Evolutionary conservation across 1,140 invertebrate species (phyloP).

Genomic region (Tetramorium simillimum): DNA sequence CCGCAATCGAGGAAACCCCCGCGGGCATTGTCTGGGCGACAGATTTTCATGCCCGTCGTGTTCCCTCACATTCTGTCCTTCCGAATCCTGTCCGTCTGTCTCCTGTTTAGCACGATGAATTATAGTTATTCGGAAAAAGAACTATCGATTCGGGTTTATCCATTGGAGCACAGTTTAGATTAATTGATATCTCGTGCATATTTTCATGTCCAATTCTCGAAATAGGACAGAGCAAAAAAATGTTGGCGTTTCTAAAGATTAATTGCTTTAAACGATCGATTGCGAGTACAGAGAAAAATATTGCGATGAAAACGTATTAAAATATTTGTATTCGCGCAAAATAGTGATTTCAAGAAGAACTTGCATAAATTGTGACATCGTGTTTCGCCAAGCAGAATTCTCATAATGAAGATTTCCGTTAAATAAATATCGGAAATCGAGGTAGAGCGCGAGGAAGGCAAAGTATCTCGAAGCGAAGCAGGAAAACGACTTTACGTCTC

Average conservation of each 20-base stretch:
- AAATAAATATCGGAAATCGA: slow-evolving; percentile 6
- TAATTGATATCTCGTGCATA: slow-evolving; percentile 29
- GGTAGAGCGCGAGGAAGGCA: not conserved
- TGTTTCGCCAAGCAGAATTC: not conserved
- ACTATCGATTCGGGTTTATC: slow-evolving; percentile 30
- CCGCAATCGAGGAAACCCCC: slow-evolving; percentile 43
- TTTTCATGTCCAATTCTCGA: not conserved
- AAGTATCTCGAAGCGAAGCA: not conserved
- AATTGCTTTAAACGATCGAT: slow-evolving; percentile 19
- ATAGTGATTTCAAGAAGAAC: not conserved
- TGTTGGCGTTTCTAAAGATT: not conserved
- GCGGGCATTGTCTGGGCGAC: slow-evolving; percentile 55
- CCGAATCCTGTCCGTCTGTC: not conserved
- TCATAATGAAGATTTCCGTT: not conserved
- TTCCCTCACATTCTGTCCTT: slow-evolving; percentile 25
- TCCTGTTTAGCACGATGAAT: slow-evolving; percentile 39
- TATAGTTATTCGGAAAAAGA: slow-evolving; percentile 22
- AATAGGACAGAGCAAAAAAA: not conserved
- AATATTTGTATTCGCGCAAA: not conserved
- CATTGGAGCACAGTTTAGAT: slow-evolving; percentile 7
- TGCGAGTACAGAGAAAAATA: not conserved
- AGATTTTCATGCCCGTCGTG: slow-evolving; percentile 53
- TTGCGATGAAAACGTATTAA: not conserved
- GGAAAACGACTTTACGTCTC: not conserved
- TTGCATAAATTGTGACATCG: not conserved